Evolutionary conservation across 2,113 vertebrate species (phyloP).

Genomic region (Apodemus speciosus): DNA sequence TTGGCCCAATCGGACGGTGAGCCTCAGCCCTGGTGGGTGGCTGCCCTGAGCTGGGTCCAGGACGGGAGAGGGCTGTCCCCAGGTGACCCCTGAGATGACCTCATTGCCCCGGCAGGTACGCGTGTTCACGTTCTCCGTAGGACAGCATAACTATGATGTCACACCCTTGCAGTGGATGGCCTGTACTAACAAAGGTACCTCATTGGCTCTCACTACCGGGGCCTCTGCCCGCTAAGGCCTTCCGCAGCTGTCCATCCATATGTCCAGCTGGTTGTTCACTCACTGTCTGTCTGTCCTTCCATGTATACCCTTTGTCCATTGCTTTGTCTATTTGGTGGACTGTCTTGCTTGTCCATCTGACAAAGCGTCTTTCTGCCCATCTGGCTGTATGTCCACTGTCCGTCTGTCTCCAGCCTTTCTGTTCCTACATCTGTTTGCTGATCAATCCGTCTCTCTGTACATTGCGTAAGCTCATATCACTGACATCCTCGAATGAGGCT

Average conservation of each 20-base stretch:
- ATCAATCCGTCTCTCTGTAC: neutral
- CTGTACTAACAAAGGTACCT: conserved; percentile 96
- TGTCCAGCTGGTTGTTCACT: neutral
- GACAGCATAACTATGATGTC: conserved; percentile 99
- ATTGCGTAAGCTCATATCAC: neutral
- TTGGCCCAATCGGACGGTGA: conserved; percentile 99
- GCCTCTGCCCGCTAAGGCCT: neutral
- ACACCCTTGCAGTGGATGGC: conserved; percentile 99
- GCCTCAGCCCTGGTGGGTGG: conserved; percentile 53
- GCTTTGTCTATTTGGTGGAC: neutral
- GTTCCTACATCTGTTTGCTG: neutral
- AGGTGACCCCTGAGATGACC: neutral
- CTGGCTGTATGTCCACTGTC: neutral
- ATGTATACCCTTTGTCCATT: neutral
- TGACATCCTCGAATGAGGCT: neutral
- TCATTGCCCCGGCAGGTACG: conserved; percentile 83
- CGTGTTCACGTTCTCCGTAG: conserved; percentile 98
- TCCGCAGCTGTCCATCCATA: neutral
- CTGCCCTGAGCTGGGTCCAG: neutral
- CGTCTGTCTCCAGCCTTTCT: neutral
- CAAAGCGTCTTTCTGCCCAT: neutral
- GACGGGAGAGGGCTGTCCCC: neutral
- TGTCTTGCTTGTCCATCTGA: neutral
- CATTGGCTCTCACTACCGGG: accelerated
- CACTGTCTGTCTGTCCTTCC: neutral